Evolutionary conservation across 2,888 invertebrate species (phyloP), one percentile per base, ranked within the genome.

Genomic region (Archaeoteleia sp.): DNA sequence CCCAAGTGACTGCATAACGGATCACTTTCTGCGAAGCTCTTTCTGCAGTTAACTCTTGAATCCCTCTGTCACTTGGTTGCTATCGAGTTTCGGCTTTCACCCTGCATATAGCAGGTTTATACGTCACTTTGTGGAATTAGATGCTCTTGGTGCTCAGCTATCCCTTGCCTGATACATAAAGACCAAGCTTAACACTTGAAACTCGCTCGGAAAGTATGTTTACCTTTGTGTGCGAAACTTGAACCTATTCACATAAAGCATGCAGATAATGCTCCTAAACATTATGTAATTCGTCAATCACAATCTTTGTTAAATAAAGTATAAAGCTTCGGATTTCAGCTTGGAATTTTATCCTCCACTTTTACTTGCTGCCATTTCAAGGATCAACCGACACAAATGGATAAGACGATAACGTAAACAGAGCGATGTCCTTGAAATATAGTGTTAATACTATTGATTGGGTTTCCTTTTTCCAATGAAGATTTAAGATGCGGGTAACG

Each of bases 81-180:
- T 76, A 78, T 81, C 75, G 74, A 78, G 70, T 78, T 80, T 78
- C 76, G 73, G 76, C 75, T 78, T 81, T 78, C 74, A 71, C 62
- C 69, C 68, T 70, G 78, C 78, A 79, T 79, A 79, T 80, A 80
- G 80, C 76, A 78, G 80, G 78, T 75, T 82, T 80, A 82, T 75
- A 71, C 75, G 72, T 79, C 81, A 82, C 78, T 83, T 79, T 79
- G 74, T 75, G 74, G 76, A 81, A 82, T 82, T 82, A 80, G 75
- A 80, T 76, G 74, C 70, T 72, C 65, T 69, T 17, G 29, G 40
- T 40, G 48, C 43, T 54, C 55, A 34, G 49, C 60, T 35, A 62
- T 58, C 60, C 54, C 30, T 23, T 42, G 32, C 29, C 48, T 40
- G 54, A 66, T 66, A 58, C 32, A 54, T 66, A 58, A 58, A 54